These are phyloP conservation scores for Euclidia mi DNA, from an alignment of 2,888 invertebrate genomes.

Conservation along the genomic window DNA sequence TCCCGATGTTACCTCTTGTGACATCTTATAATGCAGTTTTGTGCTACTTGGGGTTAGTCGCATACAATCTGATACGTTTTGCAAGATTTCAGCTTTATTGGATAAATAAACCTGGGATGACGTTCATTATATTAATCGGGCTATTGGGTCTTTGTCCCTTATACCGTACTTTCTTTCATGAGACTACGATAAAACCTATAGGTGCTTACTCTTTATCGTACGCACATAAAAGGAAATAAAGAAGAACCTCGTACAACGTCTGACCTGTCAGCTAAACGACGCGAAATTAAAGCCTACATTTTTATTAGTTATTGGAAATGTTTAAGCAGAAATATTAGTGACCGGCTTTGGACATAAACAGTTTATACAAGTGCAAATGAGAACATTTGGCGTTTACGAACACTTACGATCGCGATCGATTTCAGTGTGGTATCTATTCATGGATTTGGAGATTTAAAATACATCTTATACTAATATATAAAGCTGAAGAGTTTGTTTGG, in stretches of 20 bases:
- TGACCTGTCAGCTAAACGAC: conserved; percentile 60
- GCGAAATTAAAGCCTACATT: conserved; percentile 56
- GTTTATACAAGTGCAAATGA: no score
- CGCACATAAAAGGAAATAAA: conserved; percentile 66
- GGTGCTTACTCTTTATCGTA: conserved; percentile 62
- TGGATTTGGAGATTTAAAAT: no score
- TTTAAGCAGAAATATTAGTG: no score
- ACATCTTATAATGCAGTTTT: no score
- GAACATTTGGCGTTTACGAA: no score
- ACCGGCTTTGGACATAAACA: no score
- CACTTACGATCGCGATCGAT: no score
- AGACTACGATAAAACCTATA: conserved; percentile 66
- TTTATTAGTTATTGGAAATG: conserved; percentile 53
- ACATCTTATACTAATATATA: no score
- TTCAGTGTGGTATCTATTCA: no score
- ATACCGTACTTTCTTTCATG: conserved; percentile 69
- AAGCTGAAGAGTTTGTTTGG: no score
- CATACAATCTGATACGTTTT: conserved; percentile 16
- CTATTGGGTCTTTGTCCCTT: conserved; percentile 64
- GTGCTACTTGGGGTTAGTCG: no score
- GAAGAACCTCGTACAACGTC: conserved; percentile 59
- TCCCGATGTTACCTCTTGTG: no score
- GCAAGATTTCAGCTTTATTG: conserved; percentile 54
- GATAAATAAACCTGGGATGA: conserved; percentile 55
- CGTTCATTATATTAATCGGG: conserved; percentile 68